phyloP scores from a whole-genome alignment of 1,140 invertebrate genomes.

The Lucilia cuprina region DNA sequence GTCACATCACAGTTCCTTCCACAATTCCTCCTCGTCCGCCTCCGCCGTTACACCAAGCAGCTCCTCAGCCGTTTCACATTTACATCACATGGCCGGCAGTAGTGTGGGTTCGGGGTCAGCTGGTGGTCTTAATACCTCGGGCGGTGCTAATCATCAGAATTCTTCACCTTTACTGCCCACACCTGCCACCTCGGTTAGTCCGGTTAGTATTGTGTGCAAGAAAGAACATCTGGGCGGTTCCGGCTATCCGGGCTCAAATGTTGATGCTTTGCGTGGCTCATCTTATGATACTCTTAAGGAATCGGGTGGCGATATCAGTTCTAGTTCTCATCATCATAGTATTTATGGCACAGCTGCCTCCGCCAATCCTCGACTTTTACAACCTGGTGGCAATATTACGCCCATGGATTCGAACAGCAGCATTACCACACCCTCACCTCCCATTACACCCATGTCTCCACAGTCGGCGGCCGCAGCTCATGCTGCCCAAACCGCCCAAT shows the following conservation, averaged over 20 bases:
- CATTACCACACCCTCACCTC: constrained; percentile 72
- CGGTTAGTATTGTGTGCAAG: constrained; percentile 70
- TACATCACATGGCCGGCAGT: constrained; percentile 46
- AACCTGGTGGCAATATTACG: constrained; percentile 67
- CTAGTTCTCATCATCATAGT: constrained; percentile 49
- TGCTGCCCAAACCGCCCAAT: constrained; percentile 54
- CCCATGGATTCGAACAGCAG: constrained; percentile 71
- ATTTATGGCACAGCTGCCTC: constrained; percentile 53
- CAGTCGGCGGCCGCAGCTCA: constrained; percentile 63
- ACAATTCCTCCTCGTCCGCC: constrained; percentile 44
- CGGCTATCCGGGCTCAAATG: constrained; percentile 35
- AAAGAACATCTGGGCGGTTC: constrained; percentile 64
- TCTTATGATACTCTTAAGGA: constrained; percentile 59
- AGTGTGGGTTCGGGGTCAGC: constrained; percentile 40
- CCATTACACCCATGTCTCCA: constrained; percentile 66
- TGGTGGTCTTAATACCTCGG: constrained; percentile 48
- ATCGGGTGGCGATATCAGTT: constrained; percentile 54
- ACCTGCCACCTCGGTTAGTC: constrained; percentile 69
- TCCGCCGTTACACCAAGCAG: constrained; percentile 46
- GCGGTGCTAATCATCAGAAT: constrained; percentile 51
- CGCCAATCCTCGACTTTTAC: constrained; percentile 59
- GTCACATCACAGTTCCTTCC: constrained; percentile 61
- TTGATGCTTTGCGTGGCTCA: constrained; percentile 49
- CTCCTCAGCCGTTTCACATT: constrained; percentile 39
- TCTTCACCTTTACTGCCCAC: constrained; percentile 68